Evolutionary conservation across 2,113 vertebrate species (phyloP), one percentile per base, ranked within the genome.

Genomic region (Parus major): DNA sequence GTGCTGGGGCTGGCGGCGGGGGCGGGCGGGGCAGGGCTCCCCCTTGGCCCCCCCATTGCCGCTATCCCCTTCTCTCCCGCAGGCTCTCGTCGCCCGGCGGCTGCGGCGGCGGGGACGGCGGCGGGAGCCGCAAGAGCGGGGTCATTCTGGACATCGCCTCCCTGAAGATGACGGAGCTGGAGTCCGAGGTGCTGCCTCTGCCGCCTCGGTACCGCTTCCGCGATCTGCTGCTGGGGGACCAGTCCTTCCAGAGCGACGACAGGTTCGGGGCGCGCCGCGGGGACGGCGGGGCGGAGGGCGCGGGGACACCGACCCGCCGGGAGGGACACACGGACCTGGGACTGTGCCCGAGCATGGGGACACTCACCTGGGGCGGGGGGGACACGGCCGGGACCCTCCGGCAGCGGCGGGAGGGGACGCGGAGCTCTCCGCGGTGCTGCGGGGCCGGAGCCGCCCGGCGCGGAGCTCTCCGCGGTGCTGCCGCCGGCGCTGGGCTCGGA

Each of bases 141-240:
- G 97, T 98, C 81, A 98, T 98, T 91, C 97, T 98, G 98, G 98
- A 99, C 97, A 98, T 98, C 95, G 97, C 98, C 25, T 82, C 98
- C 76, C 97, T 99, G 92, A 98, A 98, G 96, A 99, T 99, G 98
- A 98, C 97, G 11, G 99, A 99, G 64, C 97, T 98, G 98, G 99
- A 99, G 88, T 96, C 99, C 1, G 99, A 98, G 97, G 99, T 99
- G 83, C 98, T 99, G 82, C 99, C 99, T 11, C 97, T 99, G 76
- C 99, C 99, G 6, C 99, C 99, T 39, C 98, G 99, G 23, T 99
- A 99, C 97, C 98, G 99, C 83, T 99, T 99, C 98, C 98, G 99
- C 89, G 99, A 99, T 95, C 96, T 99, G 95, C 98, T 99, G 86
- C 97, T 99, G 60, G 99, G 99, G n/a, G 99, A 99, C 95, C 99